These are phyloP conservation scores for Acronicta psi DNA, from an alignment of 2,888 invertebrate species.

Conservation along the genomic window DNA sequence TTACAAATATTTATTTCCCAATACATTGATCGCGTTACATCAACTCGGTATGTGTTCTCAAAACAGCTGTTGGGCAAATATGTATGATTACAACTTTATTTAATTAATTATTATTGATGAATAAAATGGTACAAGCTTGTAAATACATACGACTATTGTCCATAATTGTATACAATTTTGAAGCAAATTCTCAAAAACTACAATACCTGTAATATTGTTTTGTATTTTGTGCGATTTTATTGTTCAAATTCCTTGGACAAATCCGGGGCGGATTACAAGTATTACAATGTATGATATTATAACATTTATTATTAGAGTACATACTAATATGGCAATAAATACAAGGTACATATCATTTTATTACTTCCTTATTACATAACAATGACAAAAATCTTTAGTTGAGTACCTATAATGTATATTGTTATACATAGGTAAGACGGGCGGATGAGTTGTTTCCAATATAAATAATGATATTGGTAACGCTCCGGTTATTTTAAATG, in stretches of 20 bases:
- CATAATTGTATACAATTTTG: background rate
- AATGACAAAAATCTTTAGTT: background rate
- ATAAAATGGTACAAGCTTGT: slow-evolving; percentile 1
- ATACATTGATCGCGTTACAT: background rate
- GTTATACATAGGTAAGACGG: background rate
- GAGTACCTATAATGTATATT: background rate
- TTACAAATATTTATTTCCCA: slow-evolving; percentile 42
- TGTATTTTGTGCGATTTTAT: slow-evolving; percentile 1
- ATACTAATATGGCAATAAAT: background rate
- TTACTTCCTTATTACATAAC: background rate
- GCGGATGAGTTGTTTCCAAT: background rate
- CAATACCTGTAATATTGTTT: background rate
- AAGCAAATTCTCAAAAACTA: slow-evolving; percentile 4
- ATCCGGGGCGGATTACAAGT: background rate
- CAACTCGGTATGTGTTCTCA: background rate
- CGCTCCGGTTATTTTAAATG: no score
- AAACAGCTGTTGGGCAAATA: slow-evolving; percentile 3
- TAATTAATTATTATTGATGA: background rate
- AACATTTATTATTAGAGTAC: background rate
- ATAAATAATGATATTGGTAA: no score
- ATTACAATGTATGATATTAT: background rate
- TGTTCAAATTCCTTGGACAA: background rate
- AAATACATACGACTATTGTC: background rate
- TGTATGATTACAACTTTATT: background rate
- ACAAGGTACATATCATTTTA: background rate